Base-by-base conservation (phyloP, 1,140 invertebrate species). In the Trypoxylus dichotomus region DNA sequence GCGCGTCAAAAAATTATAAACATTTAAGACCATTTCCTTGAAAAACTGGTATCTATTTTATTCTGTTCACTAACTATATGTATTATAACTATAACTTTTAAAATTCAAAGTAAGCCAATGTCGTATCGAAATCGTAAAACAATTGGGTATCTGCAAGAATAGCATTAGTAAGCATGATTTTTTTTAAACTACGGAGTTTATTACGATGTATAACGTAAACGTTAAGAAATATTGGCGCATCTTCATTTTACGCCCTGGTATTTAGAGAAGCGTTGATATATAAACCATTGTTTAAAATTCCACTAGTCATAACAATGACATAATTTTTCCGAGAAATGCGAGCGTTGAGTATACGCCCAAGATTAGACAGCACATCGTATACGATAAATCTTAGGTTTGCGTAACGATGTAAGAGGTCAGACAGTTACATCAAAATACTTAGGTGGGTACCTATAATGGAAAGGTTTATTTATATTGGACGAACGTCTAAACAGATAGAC, bases 251-350 rank as follows among this genome's bases (percentile, higher is more conserved):
- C 19, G 19, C 19, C 19, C 19, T 54, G 15, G 47, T 54, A n/a
- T 54, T 19, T 54, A 19, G 15, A 54, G 15, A 54, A 54, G n/a
- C 19, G 47, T 54, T 54, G 47, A 54, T 54, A 54, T 54, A 54
- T 54, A 54, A n/a, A 19, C n/a, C 19, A 19, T 54, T 54, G n/a
- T 54, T 54, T 54, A 54, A 54, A 19, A 54, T 54, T 54, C 19
- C 47, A 54, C 47, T 54, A 54, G 47, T 54, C 47, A 54, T 54
- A 54, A 54, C 47, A 54, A 54, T 54, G 47, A 54, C 47, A 54
- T 54, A n/a, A 19, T 54, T 54, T 54, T 54, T 54, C 47, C 19
- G 15, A 54, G 47, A 54, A 54, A 54, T 54, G 11, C 47, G n/a
- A 54, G 47, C 15, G 13, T 54, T 6, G 15, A 54, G 19, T 54